Evolutionary conservation across 2,797 vertebrate species (phyloP).

Genomic region (Sebastolobus alascanus): DNA sequence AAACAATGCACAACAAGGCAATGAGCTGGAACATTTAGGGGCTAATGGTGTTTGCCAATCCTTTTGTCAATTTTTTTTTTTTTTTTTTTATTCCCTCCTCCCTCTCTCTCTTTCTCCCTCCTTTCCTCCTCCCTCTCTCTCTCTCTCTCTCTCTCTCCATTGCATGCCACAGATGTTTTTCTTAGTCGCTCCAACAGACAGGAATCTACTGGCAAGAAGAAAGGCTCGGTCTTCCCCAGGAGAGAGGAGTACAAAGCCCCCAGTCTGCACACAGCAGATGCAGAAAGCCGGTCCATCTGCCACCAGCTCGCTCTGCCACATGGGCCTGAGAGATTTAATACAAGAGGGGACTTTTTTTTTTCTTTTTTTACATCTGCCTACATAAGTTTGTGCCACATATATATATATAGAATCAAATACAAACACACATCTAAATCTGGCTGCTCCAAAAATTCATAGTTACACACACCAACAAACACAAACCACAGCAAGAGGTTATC

Average conservation of each 20-base stretch:
- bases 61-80: conserved; percentile 91
- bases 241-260: conserved; percentile 99
- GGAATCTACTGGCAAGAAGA: conserved; percentile 99
- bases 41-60: conserved; percentile 97
- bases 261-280: conserved; percentile 99
- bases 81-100: conserved; percentile 69
- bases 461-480: conserved; percentile 24
- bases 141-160: conserved; percentile 82
- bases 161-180: conserved; percentile 97
- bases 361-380: conserved; percentile 36
- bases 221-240: conserved; percentile 95
- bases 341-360: conserved; percentile 72
- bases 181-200: conserved; percentile 98
- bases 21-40: conserved; percentile 94
- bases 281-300: conserved; percentile 99
- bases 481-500: conserved; percentile 46
- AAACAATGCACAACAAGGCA: conserved; percentile 92
- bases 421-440: conserved; percentile 33
- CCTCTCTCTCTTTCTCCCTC: background rate
- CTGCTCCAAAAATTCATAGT: conserved; percentile 25
- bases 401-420: conserved; percentile 81
- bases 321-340: conserved; percentile 94
- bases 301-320: conserved; percentile 95
- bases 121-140: conserved; percentile 20
- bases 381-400: conserved; percentile 78